Base-by-base conservation (phyloP, 2,113 vertebrate genomes). In the Eurypyga helias region DNA sequence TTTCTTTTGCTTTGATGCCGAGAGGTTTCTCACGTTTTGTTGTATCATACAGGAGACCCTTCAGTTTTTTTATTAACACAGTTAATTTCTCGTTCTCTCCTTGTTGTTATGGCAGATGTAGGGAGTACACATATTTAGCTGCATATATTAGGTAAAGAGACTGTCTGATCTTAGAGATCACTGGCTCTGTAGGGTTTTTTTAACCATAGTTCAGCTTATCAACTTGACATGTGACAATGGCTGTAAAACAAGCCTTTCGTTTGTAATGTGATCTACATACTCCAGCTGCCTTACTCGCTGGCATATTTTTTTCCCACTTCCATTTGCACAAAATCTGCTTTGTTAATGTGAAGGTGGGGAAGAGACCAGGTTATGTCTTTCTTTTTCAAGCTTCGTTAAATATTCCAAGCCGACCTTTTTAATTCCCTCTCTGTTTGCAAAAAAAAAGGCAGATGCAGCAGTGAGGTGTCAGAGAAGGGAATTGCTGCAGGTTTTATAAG, bases 21-120 rank as follows among this genome's bases (percentile, higher is more conserved):
- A 85, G 93, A 94, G 78, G 86, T 89, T 95, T 80, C 86, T 83
- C 13, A 31, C 20, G 3, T 91, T 93, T 51, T 77, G 75, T 90
- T 89, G 78, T 87, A 55, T 64, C 70, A 28, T 89, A 25, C 80
- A 58, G 64, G 66, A 82, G 81, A 66, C 87, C 84, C 87, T 95
- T 87, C 87, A 48, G 2, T 51, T 87, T 93, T 94, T 67, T 85
- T 84, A 84, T 96, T 90, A 96, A 89, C 33, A 7, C 90, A 19
- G 82, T 96, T 96, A 94, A 96, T 93, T 94, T 90, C 77, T 95
- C 36, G 2, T 82, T 61, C 67, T 91, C 83, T 84, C 81, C 91
- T 73, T 70, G 94, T 97, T 96, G 93, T 94, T 92, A 87, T 95
- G 96, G 96, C 70, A 96, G 91, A 96, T 85, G 73, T 91, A 87